These are phyloP conservation scores for Drosophila limbata DNA, from an alignment of 2,888 invertebrate genomes.

Conservation along the genomic window DNA sequence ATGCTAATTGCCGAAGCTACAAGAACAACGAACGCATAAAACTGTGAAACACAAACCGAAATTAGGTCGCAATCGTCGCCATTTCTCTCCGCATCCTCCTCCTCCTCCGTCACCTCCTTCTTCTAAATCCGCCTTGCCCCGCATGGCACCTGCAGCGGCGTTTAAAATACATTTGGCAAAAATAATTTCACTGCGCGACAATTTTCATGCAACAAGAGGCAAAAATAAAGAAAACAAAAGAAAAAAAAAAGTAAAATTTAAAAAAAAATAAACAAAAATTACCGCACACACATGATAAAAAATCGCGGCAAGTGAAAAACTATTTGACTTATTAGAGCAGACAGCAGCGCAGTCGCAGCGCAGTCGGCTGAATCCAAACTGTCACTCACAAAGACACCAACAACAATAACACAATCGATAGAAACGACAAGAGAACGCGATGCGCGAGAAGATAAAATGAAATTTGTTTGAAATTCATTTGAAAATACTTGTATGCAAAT, in stretches of 20 bases:
- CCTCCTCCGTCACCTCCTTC: neutral
- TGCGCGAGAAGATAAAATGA: constrained; percentile 27
- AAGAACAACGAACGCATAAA: constrained; percentile 29
- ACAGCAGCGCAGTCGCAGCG: constrained; percentile 63
- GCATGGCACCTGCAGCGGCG: constrained; percentile 42
- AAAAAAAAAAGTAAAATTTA: constrained; percentile 13
- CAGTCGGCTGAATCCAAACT: constrained; percentile 53
- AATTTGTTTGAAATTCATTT: constrained; percentile 51
- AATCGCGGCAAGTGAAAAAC: constrained; percentile 70
- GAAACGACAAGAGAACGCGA: neutral
- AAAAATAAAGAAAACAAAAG: constrained; percentile 20
- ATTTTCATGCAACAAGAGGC: constrained; percentile 55
- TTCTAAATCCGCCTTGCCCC: neutral
- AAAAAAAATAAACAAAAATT: constrained; percentile 21
- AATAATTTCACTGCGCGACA: constrained; percentile 74
- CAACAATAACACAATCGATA: constrained; percentile 5
- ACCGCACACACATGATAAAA: constrained; percentile 42
- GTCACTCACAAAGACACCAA: constrained; percentile 58
- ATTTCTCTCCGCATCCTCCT: neutral
- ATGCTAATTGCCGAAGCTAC: constrained; percentile 49
- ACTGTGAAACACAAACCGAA: constrained; percentile 58
- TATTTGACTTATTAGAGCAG: constrained; percentile 79
- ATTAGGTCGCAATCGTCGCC: constrained; percentile 62
- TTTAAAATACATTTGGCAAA: constrained; percentile 74
- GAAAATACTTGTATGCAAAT: constrained; percentile 18